phyloP scores from a whole-genome alignment of 2,888 invertebrate species.

The Boloria euphrosyne region DNA sequence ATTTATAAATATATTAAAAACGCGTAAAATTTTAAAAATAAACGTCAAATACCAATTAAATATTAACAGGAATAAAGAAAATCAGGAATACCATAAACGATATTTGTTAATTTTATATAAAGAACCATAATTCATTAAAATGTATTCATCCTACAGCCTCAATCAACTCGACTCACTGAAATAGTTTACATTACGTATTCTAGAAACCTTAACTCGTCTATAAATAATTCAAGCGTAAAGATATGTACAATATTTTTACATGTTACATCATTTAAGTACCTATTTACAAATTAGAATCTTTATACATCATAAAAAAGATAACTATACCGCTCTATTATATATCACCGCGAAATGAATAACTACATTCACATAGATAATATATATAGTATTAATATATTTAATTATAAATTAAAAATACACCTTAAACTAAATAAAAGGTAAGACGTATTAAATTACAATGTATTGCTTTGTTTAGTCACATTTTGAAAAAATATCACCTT shows the following conservation, averaged over 20 bases:
- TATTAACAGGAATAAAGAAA: constrained; percentile 13
- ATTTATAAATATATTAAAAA: constrained; percentile 16
- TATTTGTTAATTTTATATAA: constrained; percentile 30
- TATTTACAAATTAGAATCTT: constrained; percentile 82
- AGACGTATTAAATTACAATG: constrained; percentile 86
- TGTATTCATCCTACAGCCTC: constrained; percentile 36
- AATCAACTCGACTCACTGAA: constrained; percentile 41
- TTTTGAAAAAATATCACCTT: constrained; percentile 86
- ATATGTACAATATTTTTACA: constrained; percentile 83
- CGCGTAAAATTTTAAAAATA: constrained; percentile 16
- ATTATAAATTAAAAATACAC: constrained; percentile 73
- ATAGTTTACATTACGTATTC: constrained; percentile 59
- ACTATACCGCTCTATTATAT: constrained; percentile 76
- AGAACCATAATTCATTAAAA: constrained; percentile 24
- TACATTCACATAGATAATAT: constrained; percentile 78
- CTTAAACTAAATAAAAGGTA: constrained; percentile 80
- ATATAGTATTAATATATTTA: constrained; percentile 60
- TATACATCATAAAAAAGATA: constrained; percentile 81
- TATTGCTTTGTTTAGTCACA: constrained; percentile 90
- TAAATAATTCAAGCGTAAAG: constrained; percentile 82
- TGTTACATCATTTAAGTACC: constrained; percentile 78
- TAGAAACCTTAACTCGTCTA: constrained; percentile 69
- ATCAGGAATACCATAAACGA: constrained; percentile 18
- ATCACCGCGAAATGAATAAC: constrained; percentile 81
- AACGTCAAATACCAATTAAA: constrained; percentile 8